Percentiles rank a stretch among this genome's conserved stretches.
phyloP scores from a whole-genome alignment of 2,888 invertebrate genomes.

The Drosophila prostipennis region DNA sequence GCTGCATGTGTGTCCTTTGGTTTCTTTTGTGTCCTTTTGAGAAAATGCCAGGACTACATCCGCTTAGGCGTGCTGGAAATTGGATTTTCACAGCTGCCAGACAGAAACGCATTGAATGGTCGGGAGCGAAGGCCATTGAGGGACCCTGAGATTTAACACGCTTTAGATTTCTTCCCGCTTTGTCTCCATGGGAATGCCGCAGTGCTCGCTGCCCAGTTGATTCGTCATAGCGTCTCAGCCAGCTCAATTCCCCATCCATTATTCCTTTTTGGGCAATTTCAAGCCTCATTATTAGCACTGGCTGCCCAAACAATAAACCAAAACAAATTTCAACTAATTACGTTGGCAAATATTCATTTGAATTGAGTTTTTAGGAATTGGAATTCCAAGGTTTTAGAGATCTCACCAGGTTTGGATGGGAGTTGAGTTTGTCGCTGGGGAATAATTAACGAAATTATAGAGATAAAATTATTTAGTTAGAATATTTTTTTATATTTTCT shows the following conservation, averaged over 20 bases:
- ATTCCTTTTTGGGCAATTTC: constrained; percentile 56
- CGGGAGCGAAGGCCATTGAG: constrained; percentile 43
- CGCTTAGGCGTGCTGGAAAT: constrained; percentile 68
- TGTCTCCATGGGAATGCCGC: constrained; percentile 34
- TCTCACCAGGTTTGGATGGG: neutral
- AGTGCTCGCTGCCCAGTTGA: constrained; percentile 28
- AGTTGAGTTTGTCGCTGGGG: neutral
- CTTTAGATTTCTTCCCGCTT: constrained; percentile 47
- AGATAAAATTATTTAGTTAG: too few relatives aligned
- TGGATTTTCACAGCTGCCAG: constrained; percentile 78
- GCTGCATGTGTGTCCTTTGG: constrained; percentile 40
- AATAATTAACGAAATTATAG: neutral
- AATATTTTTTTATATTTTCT: neutral
- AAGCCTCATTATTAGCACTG: constrained; percentile 65
- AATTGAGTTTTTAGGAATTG: constrained; percentile 31
- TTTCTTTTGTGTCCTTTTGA: constrained; percentile 48
- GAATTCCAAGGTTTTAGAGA: constrained; percentile 2
- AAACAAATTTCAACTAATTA: constrained; percentile 48
- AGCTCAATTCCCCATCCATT: constrained; percentile 13
- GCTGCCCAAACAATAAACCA: constrained; percentile 41
- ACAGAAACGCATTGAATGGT: constrained; percentile 46
- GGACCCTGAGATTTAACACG: constrained; percentile 62
- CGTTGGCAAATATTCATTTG: constrained; percentile 28
- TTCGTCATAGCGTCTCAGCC: constrained; percentile 41
- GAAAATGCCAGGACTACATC: constrained; percentile 62